A percentile compares a stretch with the other conserved stretches of the same genome.
Evolutionary conservation across 2,797 vertebrate species (phyloP).

Genomic region (Lutjanus campechanus): DNA sequence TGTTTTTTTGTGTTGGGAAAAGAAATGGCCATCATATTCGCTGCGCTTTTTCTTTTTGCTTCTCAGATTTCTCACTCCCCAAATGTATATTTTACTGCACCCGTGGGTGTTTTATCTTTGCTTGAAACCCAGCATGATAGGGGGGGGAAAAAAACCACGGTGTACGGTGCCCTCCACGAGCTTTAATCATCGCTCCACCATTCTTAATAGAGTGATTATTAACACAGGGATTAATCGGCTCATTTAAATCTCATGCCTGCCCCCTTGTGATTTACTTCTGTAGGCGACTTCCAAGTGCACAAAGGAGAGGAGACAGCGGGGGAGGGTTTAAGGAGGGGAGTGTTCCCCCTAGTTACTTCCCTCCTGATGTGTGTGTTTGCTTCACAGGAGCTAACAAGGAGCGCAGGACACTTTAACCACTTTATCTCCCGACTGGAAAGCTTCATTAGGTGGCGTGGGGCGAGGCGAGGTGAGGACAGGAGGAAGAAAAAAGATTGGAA

Average conservation of each 20-base stretch:
- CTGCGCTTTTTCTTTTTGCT: slow-evolving; percentile 25
- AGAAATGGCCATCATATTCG: slow-evolving; percentile 26
- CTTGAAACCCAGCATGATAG: slow-evolving; percentile 24
- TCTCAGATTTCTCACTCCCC: not conserved
- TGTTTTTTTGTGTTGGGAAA: slow-evolving; percentile 20
- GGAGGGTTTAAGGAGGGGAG: slow-evolving; percentile 35
- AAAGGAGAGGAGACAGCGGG: slow-evolving; percentile 27
- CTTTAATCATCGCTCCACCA: slow-evolving; percentile 62
- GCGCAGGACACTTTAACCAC: slow-evolving; percentile 41
- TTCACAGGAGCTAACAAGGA: slow-evolving; percentile 63
- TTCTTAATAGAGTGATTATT: slow-evolving; percentile 74
- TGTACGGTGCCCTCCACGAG: slow-evolving; percentile 24
- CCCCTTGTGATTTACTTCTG: slow-evolving; percentile 63
- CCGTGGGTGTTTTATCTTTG: slow-evolving; percentile 20
- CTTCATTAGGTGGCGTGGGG: slow-evolving; percentile 50
- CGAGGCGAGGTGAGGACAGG: slow-evolving; percentile 22
- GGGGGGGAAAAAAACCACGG: not conserved
- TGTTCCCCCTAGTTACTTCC: slow-evolving; percentile 21
- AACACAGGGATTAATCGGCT: slow-evolving; percentile 73
- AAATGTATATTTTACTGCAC: slow-evolving; percentile 36
- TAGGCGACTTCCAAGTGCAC: slow-evolving; percentile 54
- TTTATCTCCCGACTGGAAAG: slow-evolving; percentile 45
- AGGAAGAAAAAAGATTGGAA: not conserved
- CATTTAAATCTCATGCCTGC: slow-evolving; percentile 69
- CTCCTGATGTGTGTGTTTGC: slow-evolving; percentile 49